Conservation (phyloP, 2,888 invertebrate genomes). For the Callinectes sapidus region DNA sequence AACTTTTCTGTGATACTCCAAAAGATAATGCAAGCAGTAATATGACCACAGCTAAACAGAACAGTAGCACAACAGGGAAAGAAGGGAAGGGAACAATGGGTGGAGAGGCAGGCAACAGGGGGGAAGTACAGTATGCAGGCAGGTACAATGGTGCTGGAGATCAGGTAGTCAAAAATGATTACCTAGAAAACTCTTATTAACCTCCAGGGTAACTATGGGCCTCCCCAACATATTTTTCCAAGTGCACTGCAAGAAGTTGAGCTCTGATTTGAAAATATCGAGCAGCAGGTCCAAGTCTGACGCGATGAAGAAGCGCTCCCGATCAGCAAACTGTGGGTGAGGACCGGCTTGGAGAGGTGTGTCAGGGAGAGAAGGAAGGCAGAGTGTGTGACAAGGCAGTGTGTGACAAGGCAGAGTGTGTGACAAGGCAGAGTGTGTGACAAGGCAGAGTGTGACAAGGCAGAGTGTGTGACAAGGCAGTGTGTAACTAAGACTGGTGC, state of each 20-base stretch:
- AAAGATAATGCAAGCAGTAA: neutral
- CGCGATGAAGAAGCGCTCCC: constrained; percentile 97
- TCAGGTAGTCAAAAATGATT: constrained; percentile 74
- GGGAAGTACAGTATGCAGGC: neutral
- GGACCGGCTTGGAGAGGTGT: neutral
- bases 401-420: neutral
- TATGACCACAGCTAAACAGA: neutral
- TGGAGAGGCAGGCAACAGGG: neutral
- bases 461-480: neutral
- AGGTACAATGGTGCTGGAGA: neutral
- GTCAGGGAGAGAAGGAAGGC: neutral
- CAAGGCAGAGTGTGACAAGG: no score
- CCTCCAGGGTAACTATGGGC: constrained; percentile 93
- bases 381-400: neutral
- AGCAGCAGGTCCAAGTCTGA: constrained; percentile 98
- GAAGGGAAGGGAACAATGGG: neutral
- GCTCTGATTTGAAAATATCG: constrained; percentile 97
- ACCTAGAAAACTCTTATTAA: constrained; percentile 94
- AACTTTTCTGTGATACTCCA: neutral
- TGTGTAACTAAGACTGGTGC: neutral
- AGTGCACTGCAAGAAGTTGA: constrained; percentile 97
- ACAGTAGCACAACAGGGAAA: neutral
- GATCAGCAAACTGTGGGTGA: constrained; percentile 91
- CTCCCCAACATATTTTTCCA: constrained; percentile 99
- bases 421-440: neutral